Conservation (phyloP, 2,113 vertebrate genomes). For the Phalacrocorax brasilianus region DNA sequence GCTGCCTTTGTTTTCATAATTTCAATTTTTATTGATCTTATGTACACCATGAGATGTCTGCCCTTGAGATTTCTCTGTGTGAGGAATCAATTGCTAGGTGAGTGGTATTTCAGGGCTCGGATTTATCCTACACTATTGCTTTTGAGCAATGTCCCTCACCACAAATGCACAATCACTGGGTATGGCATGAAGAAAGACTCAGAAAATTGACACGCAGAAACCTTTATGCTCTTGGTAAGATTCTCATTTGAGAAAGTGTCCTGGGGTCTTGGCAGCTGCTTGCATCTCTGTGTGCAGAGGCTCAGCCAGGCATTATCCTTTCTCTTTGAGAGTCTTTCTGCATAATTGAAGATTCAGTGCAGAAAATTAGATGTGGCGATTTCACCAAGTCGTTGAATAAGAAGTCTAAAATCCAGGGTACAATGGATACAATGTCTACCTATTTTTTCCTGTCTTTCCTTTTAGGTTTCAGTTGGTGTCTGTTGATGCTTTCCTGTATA, state of each 20-base stretch:
- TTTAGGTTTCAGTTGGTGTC: not conserved
- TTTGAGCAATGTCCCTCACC: not conserved
- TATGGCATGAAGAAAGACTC: not conserved
- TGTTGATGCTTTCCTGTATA: not conserved
- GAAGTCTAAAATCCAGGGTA: not conserved
- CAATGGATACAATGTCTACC: not conserved
- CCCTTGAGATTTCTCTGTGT: not conserved
- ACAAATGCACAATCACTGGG: too few species aligned
- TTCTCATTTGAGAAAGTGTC: not conserved
- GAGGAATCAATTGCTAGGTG: not conserved
- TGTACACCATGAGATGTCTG: not conserved
- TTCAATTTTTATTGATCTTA: not conserved
- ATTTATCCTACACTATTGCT: not conserved
- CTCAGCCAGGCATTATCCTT: not conserved
- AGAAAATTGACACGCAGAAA: not conserved
- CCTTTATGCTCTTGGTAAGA: not conserved
- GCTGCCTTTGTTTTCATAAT: not conserved
- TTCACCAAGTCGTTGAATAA: not conserved
- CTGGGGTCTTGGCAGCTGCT: not conserved
- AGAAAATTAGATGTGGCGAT: not conserved
- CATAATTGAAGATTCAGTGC: not conserved
- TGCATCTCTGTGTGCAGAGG: not conserved
- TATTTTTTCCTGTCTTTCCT: not conserved
- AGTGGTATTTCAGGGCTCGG: not conserved
- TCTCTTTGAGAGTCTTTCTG: not conserved